Percentiles rank a stretch among this genome's conserved stretches.
Evolutionary conservation across 2,888 invertebrate species (phyloP).

Genomic region (Cenopis cana): DNA sequence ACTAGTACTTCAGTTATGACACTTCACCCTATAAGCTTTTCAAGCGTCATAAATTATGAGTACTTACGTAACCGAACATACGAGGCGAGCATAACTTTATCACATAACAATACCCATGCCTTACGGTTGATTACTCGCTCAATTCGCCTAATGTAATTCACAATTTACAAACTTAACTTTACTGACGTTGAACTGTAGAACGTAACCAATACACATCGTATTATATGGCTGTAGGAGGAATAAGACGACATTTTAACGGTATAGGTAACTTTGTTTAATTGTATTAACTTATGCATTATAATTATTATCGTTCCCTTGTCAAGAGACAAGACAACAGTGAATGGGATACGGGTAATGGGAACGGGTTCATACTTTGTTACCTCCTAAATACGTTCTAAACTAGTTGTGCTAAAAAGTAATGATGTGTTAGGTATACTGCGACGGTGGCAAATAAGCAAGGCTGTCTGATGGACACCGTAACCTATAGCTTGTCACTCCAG

Average conservation of each 20-base stretch:
- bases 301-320: background rate
- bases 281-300: background rate
- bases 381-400: background rate
- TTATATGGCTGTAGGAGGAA: background rate
- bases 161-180: conserved; percentile 27
- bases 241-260: background rate
- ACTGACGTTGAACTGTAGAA: conserved; percentile 1
- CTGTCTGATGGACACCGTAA: no score
- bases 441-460: no score
- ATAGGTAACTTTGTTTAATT: conserved; percentile 2
- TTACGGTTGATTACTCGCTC: conserved; percentile 51
- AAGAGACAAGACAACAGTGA: background rate
- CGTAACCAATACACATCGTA: background rate
- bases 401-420: background rate
- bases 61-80: conserved; percentile 30
- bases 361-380: background rate
- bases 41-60: background rate
- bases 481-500: no score
- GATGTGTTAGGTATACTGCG: no score
- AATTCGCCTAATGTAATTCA: conserved; percentile 49
- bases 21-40: background rate
- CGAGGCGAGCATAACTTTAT: conserved; percentile 40
- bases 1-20: background rate
- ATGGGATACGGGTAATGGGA: background rate
- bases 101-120: conserved; percentile 33